A percentile compares a stretch with the other conserved stretches of the same genome.
These are phyloP conservation scores for Cromileptes altivelis DNA, from an alignment of 2,113 vertebrate genomes.

Conservation along the genomic window DNA sequence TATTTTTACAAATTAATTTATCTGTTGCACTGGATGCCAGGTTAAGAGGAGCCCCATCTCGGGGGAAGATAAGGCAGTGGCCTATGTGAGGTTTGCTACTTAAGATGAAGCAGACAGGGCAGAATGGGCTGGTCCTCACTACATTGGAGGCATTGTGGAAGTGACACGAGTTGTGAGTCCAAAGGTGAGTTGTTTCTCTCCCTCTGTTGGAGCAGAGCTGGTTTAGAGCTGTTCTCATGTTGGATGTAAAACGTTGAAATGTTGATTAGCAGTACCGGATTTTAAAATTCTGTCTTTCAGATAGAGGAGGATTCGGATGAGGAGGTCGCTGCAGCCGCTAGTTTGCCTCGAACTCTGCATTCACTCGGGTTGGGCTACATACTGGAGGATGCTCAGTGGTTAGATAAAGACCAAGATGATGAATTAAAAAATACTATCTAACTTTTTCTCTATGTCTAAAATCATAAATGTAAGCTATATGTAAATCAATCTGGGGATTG, in stretches of 20 bases:
- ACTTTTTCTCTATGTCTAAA: not conserved
- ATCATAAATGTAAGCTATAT: not conserved
- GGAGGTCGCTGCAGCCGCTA: rapidly evolving
- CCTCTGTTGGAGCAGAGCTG: not conserved
- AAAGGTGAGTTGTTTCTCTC: slow-evolving; percentile 58
- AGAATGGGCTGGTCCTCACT: slow-evolving; percentile 64
- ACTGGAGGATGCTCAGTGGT: slow-evolving; percentile 70
- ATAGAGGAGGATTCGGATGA: not conserved
- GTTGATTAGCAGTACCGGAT: not conserved
- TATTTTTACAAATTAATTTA: not conserved
- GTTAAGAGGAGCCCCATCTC: slow-evolving; percentile 27
- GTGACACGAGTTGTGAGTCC: slow-evolving; percentile 62
- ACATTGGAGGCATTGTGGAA: slow-evolving; percentile 64
- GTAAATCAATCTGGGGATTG: not conserved
- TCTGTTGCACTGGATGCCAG: slow-evolving; percentile 43
- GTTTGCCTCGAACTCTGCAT: not conserved
- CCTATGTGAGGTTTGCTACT: slow-evolving; percentile 67
- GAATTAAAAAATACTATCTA: not conserved
- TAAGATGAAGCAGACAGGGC: slow-evolving; percentile 68
- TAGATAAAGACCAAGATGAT: slow-evolving; percentile 23
- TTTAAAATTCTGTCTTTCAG: slow-evolving; percentile 40
- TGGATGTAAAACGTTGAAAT: not conserved
- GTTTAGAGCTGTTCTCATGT: not conserved
- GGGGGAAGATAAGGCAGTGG: slow-evolving; percentile 5
- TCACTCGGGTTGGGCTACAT: slow-evolving; percentile 72